Evolutionary conservation across 2,113 vertebrate species (phyloP).

Genomic region (Clupea harengus): DNA sequence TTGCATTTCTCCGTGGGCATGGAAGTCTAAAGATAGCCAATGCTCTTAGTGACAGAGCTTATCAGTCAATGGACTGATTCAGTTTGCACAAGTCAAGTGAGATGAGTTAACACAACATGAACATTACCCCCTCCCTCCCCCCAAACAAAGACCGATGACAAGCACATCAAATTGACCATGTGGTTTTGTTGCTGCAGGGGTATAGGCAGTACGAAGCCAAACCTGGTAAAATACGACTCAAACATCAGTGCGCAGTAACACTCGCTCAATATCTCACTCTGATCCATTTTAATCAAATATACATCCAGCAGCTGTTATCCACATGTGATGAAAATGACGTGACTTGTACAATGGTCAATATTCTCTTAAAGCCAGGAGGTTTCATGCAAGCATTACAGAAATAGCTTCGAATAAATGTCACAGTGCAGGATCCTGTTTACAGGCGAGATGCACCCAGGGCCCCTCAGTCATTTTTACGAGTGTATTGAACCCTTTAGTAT

Average conservation of each 20-base stretch:
- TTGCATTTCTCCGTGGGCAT: background rate
- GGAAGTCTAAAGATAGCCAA: constrained; percentile 35
- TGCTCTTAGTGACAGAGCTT: constrained; percentile 46
- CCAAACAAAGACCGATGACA: background rate
- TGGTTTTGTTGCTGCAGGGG: background rate
- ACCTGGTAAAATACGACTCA: background rate
- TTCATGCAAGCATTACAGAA: background rate
- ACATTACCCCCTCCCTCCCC: background rate
- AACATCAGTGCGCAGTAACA: background rate
- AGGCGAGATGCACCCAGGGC: background rate
- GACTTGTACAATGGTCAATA: background rate
- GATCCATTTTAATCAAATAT: background rate
- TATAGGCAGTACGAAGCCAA: background rate
- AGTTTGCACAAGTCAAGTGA: constrained; percentile 36
- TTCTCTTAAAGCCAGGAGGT: background rate
- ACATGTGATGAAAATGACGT: background rate
- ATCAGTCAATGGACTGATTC: constrained; percentile 49
- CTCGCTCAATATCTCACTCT: background rate
- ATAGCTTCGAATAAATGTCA: background rate
- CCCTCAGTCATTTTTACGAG: constrained; percentile 54
- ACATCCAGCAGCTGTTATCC: background rate
- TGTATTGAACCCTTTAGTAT: constrained; percentile 58
- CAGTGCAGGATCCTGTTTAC: constrained; percentile 9
- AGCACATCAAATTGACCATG: background rate
- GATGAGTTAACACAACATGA: constrained; percentile 41